Evolutionary conservation across 2,888 invertebrate species (phyloP).

Genomic region (Ptychoptera albimana): DNA sequence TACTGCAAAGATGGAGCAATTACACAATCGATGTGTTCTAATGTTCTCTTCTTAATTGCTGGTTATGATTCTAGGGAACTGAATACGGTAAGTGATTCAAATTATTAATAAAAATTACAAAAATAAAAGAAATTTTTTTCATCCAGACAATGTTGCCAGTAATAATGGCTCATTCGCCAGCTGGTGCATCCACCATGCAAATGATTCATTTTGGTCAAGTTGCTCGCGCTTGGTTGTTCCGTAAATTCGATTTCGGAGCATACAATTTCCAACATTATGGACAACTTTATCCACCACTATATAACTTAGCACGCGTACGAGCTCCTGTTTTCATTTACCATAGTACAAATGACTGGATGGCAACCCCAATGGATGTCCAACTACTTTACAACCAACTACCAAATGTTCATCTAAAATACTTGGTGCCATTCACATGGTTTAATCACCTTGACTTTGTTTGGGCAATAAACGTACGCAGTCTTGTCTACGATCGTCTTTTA

Average conservation of each 20-base stretch:
- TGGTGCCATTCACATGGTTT: constrained; percentile 37
- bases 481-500: not conserved
- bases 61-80: constrained; percentile 41
- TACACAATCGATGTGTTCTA: constrained; percentile 38
- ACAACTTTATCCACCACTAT: constrained; percentile 33
- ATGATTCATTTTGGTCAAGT: constrained; percentile 31
- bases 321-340: constrained; percentile 40
- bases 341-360: constrained; percentile 46
- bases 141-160: constrained; percentile 31
- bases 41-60: constrained; percentile 41
- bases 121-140: constrained; percentile 1
- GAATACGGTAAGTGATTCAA: constrained; percentile 32
- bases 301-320: constrained; percentile 34
- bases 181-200: constrained; percentile 30
- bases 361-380: constrained; percentile 39
- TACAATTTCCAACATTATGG: constrained; percentile 35
- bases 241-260: constrained; percentile 31
- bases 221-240: constrained; percentile 29
- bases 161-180: constrained; percentile 30
- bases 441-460: constrained; percentile 41
- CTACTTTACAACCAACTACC: constrained; percentile 34
- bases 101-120: not conserved
- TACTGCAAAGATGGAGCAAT: constrained; percentile 35
- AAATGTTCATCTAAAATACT: constrained; percentile 37
- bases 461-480: constrained; percentile 31